Conservation (phyloP, 2,113 vertebrate genomes). For the Setophaga kirtlandii region DNA sequence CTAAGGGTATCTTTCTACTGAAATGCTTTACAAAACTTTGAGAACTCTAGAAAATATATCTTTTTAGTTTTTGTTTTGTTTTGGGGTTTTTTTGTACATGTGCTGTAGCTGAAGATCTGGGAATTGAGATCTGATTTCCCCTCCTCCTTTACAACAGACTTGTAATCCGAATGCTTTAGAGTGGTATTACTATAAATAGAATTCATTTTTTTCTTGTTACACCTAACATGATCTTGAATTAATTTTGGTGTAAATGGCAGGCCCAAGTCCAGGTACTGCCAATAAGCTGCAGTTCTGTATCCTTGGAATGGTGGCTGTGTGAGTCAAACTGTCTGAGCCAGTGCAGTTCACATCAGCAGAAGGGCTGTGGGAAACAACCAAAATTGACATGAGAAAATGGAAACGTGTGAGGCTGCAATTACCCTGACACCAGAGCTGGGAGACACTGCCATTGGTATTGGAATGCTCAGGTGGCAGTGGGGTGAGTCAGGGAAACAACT, state of each 20-base stretch:
- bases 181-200: neutral
- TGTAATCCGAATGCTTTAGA: neutral
- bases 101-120: neutral
- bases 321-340: neutral
- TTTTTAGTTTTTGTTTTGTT: no score
- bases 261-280: neutral
- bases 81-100: neutral
- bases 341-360: neutral
- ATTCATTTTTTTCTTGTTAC: neutral
- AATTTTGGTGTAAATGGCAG: neutral
- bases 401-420: conserved; percentile 6
- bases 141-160: neutral
- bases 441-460: conserved; percentile 1
- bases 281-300: neutral
- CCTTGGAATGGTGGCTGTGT: neutral
- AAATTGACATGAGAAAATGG: conserved; percentile 33
- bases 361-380: neutral
- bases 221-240: neutral
- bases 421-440: neutral
- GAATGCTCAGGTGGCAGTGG: conserved; percentile 9
- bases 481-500: conserved; percentile 38
- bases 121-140: neutral
- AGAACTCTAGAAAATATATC: neutral
- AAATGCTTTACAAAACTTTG: neutral
- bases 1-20: neutral